Evolutionary conservation across 2,888 invertebrate genomes (phyloP).

Genomic region (Abrostola tripartita): DNA sequence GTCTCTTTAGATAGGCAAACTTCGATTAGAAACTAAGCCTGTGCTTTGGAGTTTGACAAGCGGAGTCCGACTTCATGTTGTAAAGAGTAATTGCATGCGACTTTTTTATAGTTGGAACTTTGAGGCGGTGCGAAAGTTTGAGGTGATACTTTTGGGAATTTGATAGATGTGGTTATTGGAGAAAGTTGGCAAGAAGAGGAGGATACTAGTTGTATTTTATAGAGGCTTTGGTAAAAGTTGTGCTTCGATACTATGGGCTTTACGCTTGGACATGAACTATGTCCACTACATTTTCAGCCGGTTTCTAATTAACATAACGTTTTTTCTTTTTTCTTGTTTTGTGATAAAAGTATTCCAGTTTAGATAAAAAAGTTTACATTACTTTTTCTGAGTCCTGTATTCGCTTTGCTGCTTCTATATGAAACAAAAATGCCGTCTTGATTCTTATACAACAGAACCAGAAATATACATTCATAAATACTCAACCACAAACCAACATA

Average conservation of each 20-base stretch:
- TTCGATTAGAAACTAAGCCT: constrained; percentile 63
- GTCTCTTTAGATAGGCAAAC: constrained; percentile 59
- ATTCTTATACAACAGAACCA: constrained; percentile 17
- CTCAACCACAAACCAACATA: constrained; percentile 16
- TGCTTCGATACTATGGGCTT: neutral
- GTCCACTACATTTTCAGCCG: no score
- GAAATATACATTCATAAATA: constrained; percentile 34
- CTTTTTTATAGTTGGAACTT: constrained; percentile 53
- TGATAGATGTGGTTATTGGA: constrained; percentile 37
- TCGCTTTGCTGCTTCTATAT: no score
- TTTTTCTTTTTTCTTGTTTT: no score
- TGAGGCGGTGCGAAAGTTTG: constrained; percentile 42
- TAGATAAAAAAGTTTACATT: no score
- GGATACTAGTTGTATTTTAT: constrained; percentile 12
- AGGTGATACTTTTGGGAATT: constrained; percentile 41
- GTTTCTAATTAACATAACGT: no score
- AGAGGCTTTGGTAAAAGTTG: constrained; percentile 1
- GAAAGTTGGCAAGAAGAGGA: constrained; percentile 27
- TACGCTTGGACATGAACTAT: neutral
- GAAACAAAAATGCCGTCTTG: neutral
- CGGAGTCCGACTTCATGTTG: constrained; percentile 56
- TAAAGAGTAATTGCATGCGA: constrained; percentile 57
- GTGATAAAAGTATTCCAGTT: no score
- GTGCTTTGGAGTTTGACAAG: constrained; percentile 57
- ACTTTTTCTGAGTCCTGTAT: no score